Percentiles rank a stretch among this genome's conserved stretches.
These are phyloP conservation scores for Cyanoramphus novaezelandiae DNA, from an alignment of 2,113 vertebrate genomes.

Conservation along the genomic window DNA sequence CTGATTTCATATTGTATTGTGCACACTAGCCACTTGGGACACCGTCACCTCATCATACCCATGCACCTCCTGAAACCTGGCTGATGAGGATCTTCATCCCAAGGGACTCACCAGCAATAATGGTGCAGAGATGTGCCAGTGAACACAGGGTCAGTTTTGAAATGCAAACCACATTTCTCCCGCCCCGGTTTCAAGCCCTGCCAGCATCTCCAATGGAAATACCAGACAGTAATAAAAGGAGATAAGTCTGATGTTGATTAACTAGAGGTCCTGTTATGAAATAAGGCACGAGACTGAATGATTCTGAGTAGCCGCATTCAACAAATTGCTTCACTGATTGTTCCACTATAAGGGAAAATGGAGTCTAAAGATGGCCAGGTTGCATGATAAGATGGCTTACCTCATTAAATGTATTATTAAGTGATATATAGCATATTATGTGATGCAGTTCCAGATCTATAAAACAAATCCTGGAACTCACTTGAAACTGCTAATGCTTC, in stretches of 20 bases:
- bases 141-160: not conserved
- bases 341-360: not conserved
- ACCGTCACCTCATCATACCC: not conserved
- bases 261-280: not conserved
- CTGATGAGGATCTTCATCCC: not conserved
- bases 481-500: not conserved
- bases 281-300: not conserved
- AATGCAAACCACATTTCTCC: constrained; percentile 7
- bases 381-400: not conserved
- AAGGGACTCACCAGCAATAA: not conserved
- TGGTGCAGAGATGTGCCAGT: not conserved
- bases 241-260: not conserved
- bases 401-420: not conserved
- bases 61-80: not conserved
- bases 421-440: not conserved
- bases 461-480: not conserved
- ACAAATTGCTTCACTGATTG: not conserved
- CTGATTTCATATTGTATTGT: not conserved
- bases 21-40: not conserved
- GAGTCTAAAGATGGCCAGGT: not conserved
- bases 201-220: not conserved
- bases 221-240: not conserved
- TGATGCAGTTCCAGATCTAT: not conserved
- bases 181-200: not conserved
- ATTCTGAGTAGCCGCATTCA: not conserved